Percentiles rank a stretch among this genome's conserved stretches.
Conservation (phyloP, 2,113 vertebrate genomes). For the Oncorhynchus gorbuscha region DNA sequence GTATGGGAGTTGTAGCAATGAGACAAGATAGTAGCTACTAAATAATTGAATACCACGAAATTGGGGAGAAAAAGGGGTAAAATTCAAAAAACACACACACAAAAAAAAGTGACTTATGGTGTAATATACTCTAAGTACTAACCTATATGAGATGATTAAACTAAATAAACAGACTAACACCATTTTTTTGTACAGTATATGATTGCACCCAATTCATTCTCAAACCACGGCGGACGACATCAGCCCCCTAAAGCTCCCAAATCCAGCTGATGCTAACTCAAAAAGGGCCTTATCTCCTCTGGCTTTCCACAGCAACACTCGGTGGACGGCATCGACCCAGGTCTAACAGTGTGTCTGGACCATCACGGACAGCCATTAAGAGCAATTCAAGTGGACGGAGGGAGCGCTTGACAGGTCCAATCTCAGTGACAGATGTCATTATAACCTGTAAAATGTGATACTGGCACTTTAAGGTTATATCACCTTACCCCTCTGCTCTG, state of each 20-base stretch:
- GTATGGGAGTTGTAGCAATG: no score
- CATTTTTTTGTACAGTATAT: background rate
- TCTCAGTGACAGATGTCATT: slow-evolving; percentile 76
- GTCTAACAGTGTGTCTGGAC: slow-evolving; percentile 64
- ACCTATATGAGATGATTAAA: background rate
- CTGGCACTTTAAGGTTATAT: slow-evolving; percentile 75
- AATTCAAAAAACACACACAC: no score
- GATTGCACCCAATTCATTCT: background rate
- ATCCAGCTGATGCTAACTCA: slow-evolving; percentile 45
- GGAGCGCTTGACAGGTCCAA: slow-evolving; percentile 72
- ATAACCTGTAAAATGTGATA: slow-evolving; percentile 76
- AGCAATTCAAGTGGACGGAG: slow-evolving; percentile 71
- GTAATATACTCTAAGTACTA: background rate
- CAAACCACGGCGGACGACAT: background rate
- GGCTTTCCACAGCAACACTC: slow-evolving; percentile 45
- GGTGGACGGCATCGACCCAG: slow-evolving; percentile 54
- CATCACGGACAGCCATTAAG: slow-evolving; percentile 72
- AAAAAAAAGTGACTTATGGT: background rate
- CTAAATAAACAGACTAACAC: background rate
- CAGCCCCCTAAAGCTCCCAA: slow-evolving; percentile 37
- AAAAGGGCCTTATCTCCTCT: slow-evolving; percentile 16
- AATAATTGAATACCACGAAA: no score
- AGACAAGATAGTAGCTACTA: no score
- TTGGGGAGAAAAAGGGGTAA: no score
- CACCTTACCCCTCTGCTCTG: slow-evolving; percentile 65